Evolutionary conservation across 2,113 vertebrate species (phyloP).

Genomic region (Toxotes chatareus): DNA sequence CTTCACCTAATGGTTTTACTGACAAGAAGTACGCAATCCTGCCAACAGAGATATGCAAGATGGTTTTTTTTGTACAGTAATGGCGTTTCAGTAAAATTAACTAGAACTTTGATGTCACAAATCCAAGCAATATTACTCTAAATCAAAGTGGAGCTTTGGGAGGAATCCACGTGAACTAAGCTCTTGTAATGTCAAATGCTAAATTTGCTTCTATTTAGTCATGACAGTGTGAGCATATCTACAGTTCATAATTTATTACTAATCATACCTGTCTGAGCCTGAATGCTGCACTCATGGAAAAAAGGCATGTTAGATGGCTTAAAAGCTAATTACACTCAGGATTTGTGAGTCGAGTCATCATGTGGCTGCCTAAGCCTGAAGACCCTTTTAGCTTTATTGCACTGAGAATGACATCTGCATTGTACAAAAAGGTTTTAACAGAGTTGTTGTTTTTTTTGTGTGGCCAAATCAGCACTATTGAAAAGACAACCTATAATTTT

Average conservation of each 20-base stretch:
- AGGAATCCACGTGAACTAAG: slow-evolving; percentile 28
- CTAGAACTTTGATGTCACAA: slow-evolving; percentile 37
- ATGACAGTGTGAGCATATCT: slow-evolving; percentile 21
- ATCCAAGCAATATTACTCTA: slow-evolving; percentile 21
- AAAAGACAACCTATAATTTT: slow-evolving; percentile 46
- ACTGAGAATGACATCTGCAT: slow-evolving; percentile 37
- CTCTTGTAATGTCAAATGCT: slow-evolving; percentile 44
- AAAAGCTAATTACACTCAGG: slow-evolving; percentile 65
- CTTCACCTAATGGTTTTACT: slow-evolving; percentile 57
- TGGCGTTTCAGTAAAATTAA: slow-evolving; percentile 46
- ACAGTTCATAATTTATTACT: slow-evolving; percentile 51
- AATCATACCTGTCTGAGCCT: slow-evolving; percentile 60
- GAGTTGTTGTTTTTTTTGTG: background rate
- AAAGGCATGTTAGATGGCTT: slow-evolving; percentile 41
- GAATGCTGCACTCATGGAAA: slow-evolving; percentile 31
- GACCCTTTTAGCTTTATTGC: slow-evolving; percentile 15
- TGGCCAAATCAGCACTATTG: slow-evolving; percentile 1
- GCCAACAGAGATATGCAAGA: slow-evolving; percentile 41
- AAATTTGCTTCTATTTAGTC: slow-evolving; percentile 35
- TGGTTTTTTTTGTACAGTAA: slow-evolving; percentile 33
- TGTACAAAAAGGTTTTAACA: slow-evolving; percentile 41
- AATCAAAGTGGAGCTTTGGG: slow-evolving; percentile 18
- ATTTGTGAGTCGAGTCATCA: slow-evolving; percentile 48
- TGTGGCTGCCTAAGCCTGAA: slow-evolving; percentile 10
- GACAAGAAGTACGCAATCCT: slow-evolving; percentile 43